These are phyloP conservation scores for Lysandra coridon DNA, from an alignment of 2,888 invertebrate genomes.

Conservation along the genomic window DNA sequence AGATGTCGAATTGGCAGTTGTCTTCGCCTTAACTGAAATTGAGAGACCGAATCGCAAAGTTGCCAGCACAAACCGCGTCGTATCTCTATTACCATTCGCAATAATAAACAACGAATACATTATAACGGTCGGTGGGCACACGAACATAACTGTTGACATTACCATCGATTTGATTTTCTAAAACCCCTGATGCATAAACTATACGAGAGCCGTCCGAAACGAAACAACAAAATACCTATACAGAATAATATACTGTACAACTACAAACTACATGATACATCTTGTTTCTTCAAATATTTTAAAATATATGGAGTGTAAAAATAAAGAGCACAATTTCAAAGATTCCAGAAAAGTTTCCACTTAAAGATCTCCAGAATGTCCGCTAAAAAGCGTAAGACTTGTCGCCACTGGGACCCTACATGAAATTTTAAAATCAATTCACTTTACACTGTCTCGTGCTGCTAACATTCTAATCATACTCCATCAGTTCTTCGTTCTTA, in stretches of 20 bases:
- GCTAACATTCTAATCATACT: no score
- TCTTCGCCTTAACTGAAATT: no score
- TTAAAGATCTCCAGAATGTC: no score
- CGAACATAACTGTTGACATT: conserved; percentile 50
- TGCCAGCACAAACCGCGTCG: not conserved
- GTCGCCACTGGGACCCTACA: no score
- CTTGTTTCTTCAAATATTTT: no score
- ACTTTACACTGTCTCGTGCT: no score
- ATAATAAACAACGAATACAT: conserved; percentile 22
- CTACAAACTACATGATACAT: no score
- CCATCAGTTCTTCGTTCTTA: no score
- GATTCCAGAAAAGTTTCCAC: not conserved
- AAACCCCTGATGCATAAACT: conserved; percentile 39
- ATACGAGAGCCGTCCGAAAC: conserved; percentile 5
- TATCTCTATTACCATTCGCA: not conserved
- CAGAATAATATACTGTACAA: not conserved
- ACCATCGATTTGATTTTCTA: conserved; percentile 54
- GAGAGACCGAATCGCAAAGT: not conserved
- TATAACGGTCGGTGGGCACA: conserved; percentile 40
- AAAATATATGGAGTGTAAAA: not conserved
- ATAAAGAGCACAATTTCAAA: not conserved
- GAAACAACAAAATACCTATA: not conserved
- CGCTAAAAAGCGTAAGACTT: no score
- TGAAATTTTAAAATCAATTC: no score
- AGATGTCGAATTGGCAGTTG: no score